Base-by-base conservation (phyloP, 2,113 vertebrate species). In the Ceyx cyanopectus region DNA sequence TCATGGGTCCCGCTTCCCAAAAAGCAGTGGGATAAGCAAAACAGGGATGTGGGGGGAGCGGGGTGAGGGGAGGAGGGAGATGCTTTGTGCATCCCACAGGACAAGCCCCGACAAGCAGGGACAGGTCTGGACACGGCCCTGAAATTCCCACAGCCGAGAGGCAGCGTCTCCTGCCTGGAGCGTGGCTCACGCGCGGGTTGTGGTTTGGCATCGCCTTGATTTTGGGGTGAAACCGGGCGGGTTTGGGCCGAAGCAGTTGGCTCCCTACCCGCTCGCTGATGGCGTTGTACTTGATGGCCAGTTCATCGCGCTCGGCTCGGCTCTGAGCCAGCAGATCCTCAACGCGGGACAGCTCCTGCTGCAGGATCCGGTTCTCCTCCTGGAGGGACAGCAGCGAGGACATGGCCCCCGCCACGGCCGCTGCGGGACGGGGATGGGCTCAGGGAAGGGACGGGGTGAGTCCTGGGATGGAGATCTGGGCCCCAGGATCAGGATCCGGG, bases 291-390 rank as follows among this genome's bases (percentile, higher is more conserved):
- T 99, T 99, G 97, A 99, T 99, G 96, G 99, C 99, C 51, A 99
- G 96, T 93, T 99, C 99, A 15, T 99, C 99, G 0, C 99, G 98
- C 90, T 99, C 99, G 0, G 99, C 99, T 1, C 99, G 98, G 97
- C 99, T 99, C 97, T 99, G 99, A 0, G 99, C 98, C 97, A 99
- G 97, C 85, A 99, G 97, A 87, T 99, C 99, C 97, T 99, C 99
- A 9, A 99, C 97, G 0, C 98, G 98, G 2, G 98, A 98, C 90
- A 99, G 97, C 97, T 99, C 99, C 73, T 98, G 98, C 97, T 99
- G 99, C 75, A 99, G 98, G 77, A 99, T 93, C 22, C 97, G 97
- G 94, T 99, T 99, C 96, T 99, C 99, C 92, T 99, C 99, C 96
- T 99, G 98, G n/a, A 99, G 96, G 1, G 98, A 98, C 96, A 99